Conservation (phyloP, 2,113 vertebrate species). For the Nerophis lumbriciformis region DNA sequence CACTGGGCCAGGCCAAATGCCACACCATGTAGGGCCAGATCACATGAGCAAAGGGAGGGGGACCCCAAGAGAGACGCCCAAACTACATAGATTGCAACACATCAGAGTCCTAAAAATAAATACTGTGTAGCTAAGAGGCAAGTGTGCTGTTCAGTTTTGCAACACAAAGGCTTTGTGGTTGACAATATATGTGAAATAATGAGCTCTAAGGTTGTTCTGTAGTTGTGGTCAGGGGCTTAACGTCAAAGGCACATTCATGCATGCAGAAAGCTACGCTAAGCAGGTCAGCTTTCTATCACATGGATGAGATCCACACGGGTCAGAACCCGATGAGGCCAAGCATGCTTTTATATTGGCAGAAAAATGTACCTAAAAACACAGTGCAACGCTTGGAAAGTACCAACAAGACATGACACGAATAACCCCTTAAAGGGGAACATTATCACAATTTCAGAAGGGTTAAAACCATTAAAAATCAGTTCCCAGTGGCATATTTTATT, state of each 20-base stretch:
- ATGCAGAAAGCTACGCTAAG: conserved; percentile 18
- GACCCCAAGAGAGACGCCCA: conserved; percentile 46
- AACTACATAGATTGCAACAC: conserved; percentile 48
- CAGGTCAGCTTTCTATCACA: conserved; percentile 15
- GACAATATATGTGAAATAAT: conserved; percentile 7
- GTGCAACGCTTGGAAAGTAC: background rate
- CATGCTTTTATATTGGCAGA: conserved; percentile 2
- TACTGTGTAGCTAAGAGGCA: conserved; percentile 29
- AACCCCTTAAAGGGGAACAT: too few species aligned
- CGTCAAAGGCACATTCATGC: conserved; percentile 17
- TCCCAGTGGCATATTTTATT: too few species aligned
- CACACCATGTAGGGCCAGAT: conserved; percentile 76
- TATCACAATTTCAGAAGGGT: too few species aligned
- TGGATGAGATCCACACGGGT: conserved; percentile 24
- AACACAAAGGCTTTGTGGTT: conserved; percentile 27
- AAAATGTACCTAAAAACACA: background rate
- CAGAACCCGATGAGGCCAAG: conserved; percentile 23
- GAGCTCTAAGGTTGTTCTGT: conserved; percentile 15
- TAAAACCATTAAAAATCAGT: too few species aligned
- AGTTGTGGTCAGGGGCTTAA: conserved; percentile 14
- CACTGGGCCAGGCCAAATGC: conserved; percentile 68
- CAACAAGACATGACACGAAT: background rate
- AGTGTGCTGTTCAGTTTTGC: conserved; percentile 11
- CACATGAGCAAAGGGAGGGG: conserved; percentile 59
- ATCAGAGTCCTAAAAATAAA: conserved; percentile 65